Conservation (phyloP, 2,797 vertebrate genomes). For the Rhinatrema bivittatum region DNA sequence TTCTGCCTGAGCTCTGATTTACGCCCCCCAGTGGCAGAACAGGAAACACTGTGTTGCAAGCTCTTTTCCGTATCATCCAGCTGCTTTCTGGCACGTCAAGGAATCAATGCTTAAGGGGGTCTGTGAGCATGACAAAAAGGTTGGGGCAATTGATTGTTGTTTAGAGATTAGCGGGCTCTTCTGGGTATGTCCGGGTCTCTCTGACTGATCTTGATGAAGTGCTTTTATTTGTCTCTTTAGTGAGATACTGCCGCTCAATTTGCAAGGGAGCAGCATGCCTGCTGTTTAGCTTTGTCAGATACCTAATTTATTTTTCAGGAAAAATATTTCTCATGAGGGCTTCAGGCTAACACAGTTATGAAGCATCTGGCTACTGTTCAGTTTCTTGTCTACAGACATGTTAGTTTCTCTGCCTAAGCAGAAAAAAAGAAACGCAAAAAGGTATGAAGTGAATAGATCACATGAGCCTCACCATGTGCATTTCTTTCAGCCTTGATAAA, state of each 20-base stretch:
- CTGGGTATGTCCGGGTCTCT: slow-evolving; percentile 74
- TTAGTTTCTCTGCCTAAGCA: slow-evolving; percentile 35
- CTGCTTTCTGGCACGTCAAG: slow-evolving; percentile 42
- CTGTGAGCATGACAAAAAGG: slow-evolving; percentile 69
- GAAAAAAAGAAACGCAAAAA: too few relatives aligned
- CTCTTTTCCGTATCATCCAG: too few relatives aligned
- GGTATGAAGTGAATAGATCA: too few relatives aligned
- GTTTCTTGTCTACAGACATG: slow-evolving; percentile 44
- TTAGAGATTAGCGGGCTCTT: slow-evolving; percentile 80
- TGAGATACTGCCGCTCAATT: slow-evolving; percentile 68
- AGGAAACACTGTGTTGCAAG: too few relatives aligned
- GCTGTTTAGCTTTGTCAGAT: slow-evolving; percentile 69
- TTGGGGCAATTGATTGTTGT: slow-evolving; percentile 79
- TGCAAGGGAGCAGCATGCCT: slow-evolving; percentile 60
- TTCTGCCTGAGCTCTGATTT: too few relatives aligned
- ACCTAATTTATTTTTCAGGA: slow-evolving; percentile 70
- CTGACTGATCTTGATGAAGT: slow-evolving; percentile 88
- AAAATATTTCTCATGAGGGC: slow-evolving; percentile 68
- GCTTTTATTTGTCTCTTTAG: slow-evolving; percentile 70
- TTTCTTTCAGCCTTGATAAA: too few relatives aligned
- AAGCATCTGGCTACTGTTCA: slow-evolving; percentile 62
- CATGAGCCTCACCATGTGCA: too few relatives aligned
- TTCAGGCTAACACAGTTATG: slow-evolving; percentile 63
- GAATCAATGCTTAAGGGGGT: slow-evolving; percentile 58
- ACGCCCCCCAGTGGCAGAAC: too few relatives aligned